Conservation (phyloP, 2,888 invertebrate species). For the Synanthedon myopaeformis region DNA sequence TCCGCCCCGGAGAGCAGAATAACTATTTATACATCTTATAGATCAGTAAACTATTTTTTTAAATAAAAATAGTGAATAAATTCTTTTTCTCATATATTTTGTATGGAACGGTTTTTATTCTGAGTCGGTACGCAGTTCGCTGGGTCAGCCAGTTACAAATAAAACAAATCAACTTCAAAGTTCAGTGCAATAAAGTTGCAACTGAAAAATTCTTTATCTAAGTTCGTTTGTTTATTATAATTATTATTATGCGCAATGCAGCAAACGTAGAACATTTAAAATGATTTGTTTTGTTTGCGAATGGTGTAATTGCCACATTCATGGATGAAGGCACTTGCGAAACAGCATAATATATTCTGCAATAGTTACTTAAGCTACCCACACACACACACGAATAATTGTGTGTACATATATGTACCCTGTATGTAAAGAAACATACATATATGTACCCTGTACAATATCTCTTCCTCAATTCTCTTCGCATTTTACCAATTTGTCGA, state of each 20-base stretch:
- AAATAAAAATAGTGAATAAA: too few species aligned
- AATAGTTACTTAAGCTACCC: conserved; percentile 11
- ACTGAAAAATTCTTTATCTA: neutral
- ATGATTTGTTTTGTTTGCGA: conserved; percentile 49
- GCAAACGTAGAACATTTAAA: conserved; percentile 40
- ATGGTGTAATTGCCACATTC: conserved; percentile 18
- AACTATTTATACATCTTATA: too few species aligned
- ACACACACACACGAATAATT: conserved; percentile 2
- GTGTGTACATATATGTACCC: too few species aligned
- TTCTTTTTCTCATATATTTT: too few species aligned
- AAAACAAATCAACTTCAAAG: neutral
- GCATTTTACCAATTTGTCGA: too few species aligned
- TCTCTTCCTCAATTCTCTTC: too few species aligned
- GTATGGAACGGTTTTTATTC: too few species aligned
- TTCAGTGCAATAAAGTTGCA: neutral
- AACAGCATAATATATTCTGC: conserved; percentile 28
- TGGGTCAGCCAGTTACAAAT: too few species aligned
- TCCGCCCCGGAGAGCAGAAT: too few species aligned
- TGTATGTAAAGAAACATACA: neutral
- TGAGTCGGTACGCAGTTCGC: too few species aligned
- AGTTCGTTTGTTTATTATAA: conserved; percentile 9
- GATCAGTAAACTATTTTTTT: too few species aligned
- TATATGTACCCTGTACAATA: too few species aligned
- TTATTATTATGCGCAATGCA: conserved; percentile 47
- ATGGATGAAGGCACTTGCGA: conserved; percentile 21